Evolutionary conservation across 2,113 vertebrate genomes (phyloP), one percentile per base, ranked within the genome.

Genomic region (Proterorhinus semilunaris): DNA sequence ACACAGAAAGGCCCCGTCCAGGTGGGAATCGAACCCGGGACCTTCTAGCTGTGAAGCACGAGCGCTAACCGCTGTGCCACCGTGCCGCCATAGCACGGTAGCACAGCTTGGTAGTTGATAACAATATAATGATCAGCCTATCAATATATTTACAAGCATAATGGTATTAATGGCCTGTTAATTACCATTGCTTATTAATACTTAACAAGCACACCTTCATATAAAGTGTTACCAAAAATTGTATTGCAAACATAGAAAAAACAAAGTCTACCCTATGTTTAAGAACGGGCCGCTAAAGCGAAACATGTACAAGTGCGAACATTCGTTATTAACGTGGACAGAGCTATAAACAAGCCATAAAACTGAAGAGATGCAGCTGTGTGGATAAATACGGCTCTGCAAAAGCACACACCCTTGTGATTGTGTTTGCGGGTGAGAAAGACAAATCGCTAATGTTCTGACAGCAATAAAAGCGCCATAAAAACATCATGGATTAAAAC

Each of bases 391-490:
- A 61, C 1, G 6, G 8, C 15, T n/a, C 10, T 10, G 17, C 27
- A 43, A n/a, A n/a, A 17, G 10, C 49, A 65, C 69, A 55, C 43
- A 46, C 9, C 4, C 27, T 8, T 21, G 67, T 59, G 66, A 21
- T 68, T 65, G 44, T 13, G 66, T 17, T 48, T 42, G 10, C 8
- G 8, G 8, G 15, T 27, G 17, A 47, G 42, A 59, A 68, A 72
- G 49, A 69, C 70, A 61, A 67, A 66, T 36, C 42, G 12, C 50
- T 52, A 44, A 44, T n/a, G 48, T 45, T 62, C 43, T 70, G 53
- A 75, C 69, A 72, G 54, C 49, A 62, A 71, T 44, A 53, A 27
- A 70, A 79, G 73, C 42, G 10, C 36, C 16, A 54, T 75, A 36
- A 49, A 49, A 71, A 45, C 65, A 63, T 7, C 54, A 78, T 61